Percentiles rank a stretch among this genome's conserved stretches.
These are phyloP conservation scores for Molothrus aeneus DNA, from an alignment of 2,797 vertebrate species.

Conservation along the genomic window DNA sequence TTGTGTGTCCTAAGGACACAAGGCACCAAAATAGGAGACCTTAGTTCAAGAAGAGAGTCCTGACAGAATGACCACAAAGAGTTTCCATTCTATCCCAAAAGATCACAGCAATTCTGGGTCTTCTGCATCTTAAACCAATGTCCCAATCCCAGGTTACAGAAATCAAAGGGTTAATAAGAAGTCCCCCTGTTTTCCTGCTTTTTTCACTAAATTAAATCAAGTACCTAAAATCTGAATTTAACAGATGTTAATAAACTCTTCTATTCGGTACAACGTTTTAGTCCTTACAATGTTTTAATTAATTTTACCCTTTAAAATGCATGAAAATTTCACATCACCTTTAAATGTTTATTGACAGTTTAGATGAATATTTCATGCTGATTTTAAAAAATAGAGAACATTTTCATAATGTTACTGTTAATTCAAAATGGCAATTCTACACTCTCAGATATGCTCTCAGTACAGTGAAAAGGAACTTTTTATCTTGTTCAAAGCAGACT, in stretches of 20 bases:
- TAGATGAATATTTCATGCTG: background rate
- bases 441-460: background rate
- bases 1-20: background rate
- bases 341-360: background rate
- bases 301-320: background rate
- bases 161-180: background rate
- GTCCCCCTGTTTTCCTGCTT: rapidly evolving
- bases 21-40: background rate
- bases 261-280: background rate
- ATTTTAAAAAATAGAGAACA: background rate
- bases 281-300: background rate
- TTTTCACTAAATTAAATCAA: background rate
- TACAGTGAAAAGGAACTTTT: background rate
- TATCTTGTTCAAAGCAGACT: background rate
- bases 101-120: background rate
- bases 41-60: background rate
- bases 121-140: background rate
- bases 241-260: background rate
- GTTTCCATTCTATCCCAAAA: background rate
- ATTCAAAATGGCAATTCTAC: background rate
- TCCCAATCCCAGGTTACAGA: background rate
- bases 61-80: background rate
- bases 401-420: rapidly evolving
- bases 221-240: background rate
- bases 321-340: background rate